Percentiles rank a stretch among this genome's conserved stretches.
phyloP scores from a whole-genome alignment of 2,113 vertebrate species.

The Callipepla californica region DNA sequence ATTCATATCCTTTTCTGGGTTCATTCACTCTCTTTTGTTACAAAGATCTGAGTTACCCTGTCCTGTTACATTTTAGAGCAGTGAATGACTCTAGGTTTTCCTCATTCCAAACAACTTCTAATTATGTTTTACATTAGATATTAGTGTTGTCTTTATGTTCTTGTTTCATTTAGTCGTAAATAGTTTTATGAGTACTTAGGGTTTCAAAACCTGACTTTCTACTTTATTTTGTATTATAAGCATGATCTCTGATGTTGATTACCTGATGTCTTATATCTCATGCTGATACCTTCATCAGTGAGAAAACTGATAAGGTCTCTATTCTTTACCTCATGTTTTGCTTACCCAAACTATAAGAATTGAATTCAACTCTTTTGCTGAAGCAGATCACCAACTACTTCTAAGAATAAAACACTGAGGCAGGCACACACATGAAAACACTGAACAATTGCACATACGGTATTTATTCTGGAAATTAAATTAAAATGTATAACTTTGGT shows the following conservation, averaged over 20 bases:
- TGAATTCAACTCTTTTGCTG: not conserved
- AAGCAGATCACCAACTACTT: not conserved
- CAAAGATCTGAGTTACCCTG: fast-evolving
- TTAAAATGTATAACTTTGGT: not conserved
- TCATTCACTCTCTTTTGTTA: not conserved
- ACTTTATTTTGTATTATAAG: not conserved
- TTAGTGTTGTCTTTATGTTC: not conserved
- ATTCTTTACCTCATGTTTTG: not conserved
- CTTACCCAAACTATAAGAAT: not conserved
- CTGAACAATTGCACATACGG: not conserved
- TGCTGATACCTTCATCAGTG: not conserved
- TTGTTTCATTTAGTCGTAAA: not conserved
- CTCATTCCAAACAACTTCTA: not conserved
- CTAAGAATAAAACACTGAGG: not conserved
- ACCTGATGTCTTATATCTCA: not conserved
- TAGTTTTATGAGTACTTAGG: not conserved
- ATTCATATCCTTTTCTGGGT: conserved; percentile 93
- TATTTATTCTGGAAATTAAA: not conserved
- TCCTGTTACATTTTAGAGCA: not conserved
- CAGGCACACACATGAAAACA: not conserved
- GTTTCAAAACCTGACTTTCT: not conserved
- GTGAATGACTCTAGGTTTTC: not conserved
- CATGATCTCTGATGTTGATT: not conserved
- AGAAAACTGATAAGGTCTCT: not conserved
- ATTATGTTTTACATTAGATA: not conserved